Percentiles rank a stretch among this genome's conserved stretches.
Evolutionary conservation across 2,888 invertebrate species (phyloP).

Genomic region (Cremastobaeus sp.): DNA sequence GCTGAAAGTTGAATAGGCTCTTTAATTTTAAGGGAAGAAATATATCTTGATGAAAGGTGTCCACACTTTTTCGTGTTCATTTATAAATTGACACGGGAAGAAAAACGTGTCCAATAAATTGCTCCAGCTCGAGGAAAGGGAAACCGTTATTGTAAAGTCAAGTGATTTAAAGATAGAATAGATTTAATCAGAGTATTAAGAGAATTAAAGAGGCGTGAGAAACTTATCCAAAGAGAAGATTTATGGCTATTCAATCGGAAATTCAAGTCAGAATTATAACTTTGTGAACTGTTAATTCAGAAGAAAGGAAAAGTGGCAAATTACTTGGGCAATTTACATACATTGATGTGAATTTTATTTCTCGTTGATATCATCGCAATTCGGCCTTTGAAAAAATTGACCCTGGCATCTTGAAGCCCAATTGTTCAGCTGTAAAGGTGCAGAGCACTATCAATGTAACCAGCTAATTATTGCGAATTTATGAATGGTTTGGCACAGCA

Average conservation of each 20-base stretch:
- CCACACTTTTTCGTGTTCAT: neutral
- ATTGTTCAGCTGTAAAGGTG: too few relatives aligned
- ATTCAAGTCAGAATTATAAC: conserved; percentile 28
- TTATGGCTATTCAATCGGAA: conserved; percentile 18
- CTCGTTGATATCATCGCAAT: too few relatives aligned
- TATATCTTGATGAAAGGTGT: neutral
- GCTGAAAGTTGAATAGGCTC: conserved; percentile 9
- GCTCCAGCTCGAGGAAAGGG: conserved; percentile 1
- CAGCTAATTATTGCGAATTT: conserved; percentile 8
- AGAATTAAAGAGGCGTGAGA: conserved; percentile 25
- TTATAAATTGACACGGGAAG: conserved; percentile 7
- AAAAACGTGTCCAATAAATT: conserved; percentile 26
- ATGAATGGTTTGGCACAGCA: conserved; percentile 26
- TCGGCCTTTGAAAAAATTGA: too few relatives aligned
- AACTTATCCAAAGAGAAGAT: conserved; percentile 16
- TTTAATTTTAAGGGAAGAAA: neutral
- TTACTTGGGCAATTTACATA: too few relatives aligned
- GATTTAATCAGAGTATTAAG: conserved; percentile 42
- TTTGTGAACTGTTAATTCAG: too few relatives aligned
- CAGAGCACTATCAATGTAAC: conserved; percentile 7
- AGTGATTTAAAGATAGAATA: conserved; percentile 30
- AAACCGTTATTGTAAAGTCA: conserved; percentile 29
- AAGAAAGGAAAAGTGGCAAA: neutral
- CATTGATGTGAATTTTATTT: too few relatives aligned
- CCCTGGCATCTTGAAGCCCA: too few relatives aligned